Conservation (phyloP, 1,140 invertebrate species). For the Zaprionus davidi region DNA sequence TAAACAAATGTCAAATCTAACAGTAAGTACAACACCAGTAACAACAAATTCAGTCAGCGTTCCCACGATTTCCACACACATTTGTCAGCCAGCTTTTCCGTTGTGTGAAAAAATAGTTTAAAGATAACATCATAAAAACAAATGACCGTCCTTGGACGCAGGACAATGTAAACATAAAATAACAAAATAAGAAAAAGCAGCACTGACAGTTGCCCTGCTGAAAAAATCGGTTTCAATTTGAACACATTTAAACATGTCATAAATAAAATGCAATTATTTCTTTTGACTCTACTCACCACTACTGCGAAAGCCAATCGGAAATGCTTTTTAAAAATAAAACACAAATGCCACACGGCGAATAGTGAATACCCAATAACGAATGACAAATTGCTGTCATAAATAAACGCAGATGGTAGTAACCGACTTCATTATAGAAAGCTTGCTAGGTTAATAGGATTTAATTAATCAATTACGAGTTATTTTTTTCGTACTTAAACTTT, state of each 20-base stretch:
- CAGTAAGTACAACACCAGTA: constrained; percentile 59
- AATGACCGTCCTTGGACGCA: constrained; percentile 38
- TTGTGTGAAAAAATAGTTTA: not conserved
- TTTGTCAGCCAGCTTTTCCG: constrained; percentile 36
- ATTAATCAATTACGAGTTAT: constrained; percentile 36
- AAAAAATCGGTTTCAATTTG: constrained; percentile 47
- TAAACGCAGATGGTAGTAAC: constrained; percentile 24
- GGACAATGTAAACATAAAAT: constrained; percentile 11
- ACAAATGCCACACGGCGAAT: not conserved
- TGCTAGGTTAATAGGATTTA: constrained; percentile 37
- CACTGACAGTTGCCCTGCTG: constrained; percentile 37
- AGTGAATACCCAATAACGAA: not conserved
- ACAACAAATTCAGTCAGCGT: constrained; percentile 20
- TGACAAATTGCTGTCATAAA: constrained; percentile 27
- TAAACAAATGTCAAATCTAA: constrained; percentile 50
- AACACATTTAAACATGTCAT: constrained; percentile 45
- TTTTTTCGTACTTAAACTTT: constrained; percentile 14
- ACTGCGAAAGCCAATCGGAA: not conserved
- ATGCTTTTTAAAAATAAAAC: not conserved
- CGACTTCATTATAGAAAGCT: constrained; percentile 31
- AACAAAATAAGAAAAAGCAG: constrained; percentile 37
- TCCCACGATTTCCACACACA: constrained; percentile 15
- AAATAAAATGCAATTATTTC: constrained; percentile 63
- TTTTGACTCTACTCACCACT: constrained; percentile 30
- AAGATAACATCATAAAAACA: constrained; percentile 40